Percentiles rank a stretch among this genome's conserved stretches.
Evolutionary conservation across 2,888 invertebrate genomes (phyloP).

Genomic region (Parapristionchus giblindavisi): DNA sequence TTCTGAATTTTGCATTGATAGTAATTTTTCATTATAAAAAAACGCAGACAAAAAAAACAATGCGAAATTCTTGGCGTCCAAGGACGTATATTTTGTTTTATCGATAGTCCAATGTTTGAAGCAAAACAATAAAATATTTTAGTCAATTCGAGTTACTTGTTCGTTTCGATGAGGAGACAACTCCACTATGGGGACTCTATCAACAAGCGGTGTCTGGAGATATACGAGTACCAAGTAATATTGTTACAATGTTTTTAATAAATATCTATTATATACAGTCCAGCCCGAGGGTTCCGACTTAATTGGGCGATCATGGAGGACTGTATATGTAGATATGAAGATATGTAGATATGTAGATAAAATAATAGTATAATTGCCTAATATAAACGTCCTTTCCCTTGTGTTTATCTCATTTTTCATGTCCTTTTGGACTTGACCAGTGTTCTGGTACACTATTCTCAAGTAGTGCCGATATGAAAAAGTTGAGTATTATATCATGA

Average conservation of each 20-base stretch:
- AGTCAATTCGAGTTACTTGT: conserved; percentile 52
- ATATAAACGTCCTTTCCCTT: too few relatives aligned
- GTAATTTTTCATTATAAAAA: background rate
- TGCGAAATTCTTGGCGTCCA: background rate
- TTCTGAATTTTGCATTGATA: background rate
- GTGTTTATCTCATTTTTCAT: background rate
- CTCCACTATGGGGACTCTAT: conserved; percentile 54
- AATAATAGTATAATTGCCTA: too few relatives aligned
- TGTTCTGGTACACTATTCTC: too few relatives aligned
- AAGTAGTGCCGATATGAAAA: too few relatives aligned
- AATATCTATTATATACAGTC: background rate
- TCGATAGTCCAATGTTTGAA: too few relatives aligned
- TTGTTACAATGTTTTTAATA: background rate
- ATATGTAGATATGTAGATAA: too few relatives aligned
- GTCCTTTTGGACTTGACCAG: too few relatives aligned
- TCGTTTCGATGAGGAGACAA: conserved; percentile 55
- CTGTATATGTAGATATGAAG: too few relatives aligned
- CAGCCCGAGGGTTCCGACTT: background rate
- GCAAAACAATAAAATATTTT: background rate
- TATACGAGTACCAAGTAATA: conserved; percentile 57
- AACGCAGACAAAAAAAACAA: background rate
- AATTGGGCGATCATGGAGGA: too few relatives aligned
- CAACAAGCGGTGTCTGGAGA: conserved; percentile 58
- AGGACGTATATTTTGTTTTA: background rate
- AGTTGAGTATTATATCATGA: background rate